A percentile compares a stretch with the other conserved stretches of the same genome.
Conservation (phyloP, 2,113 vertebrate genomes). For the Phaethon lepturus region DNA sequence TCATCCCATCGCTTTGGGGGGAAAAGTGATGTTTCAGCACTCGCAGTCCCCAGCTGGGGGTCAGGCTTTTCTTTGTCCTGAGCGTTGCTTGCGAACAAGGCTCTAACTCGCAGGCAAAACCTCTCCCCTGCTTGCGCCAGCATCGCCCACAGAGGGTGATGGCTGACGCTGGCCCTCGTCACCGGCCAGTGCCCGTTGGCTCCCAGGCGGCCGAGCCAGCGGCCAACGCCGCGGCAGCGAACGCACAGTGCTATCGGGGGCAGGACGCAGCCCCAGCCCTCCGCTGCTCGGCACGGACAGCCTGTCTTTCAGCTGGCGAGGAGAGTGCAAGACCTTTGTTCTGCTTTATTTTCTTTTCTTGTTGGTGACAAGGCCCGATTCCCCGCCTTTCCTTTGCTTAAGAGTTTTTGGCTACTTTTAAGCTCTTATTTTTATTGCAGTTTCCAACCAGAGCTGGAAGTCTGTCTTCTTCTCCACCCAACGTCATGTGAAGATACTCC, state of each 20-base stretch:
- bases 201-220: neutral
- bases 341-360: neutral
- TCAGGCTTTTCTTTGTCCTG: no score
- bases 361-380: neutral
- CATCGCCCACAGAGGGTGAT: fast-evolving
- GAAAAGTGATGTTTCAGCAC: neutral
- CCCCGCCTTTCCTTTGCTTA: neutral
- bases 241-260: neutral
- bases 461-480: no score
- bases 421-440: no score
- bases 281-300: no score
- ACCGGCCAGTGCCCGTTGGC: fast-evolving
- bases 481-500: no score
- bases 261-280: neutral
- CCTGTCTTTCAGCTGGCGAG: neutral
- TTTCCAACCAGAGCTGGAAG: no score
- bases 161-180: neutral
- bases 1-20: neutral
- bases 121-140: neutral
- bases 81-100: neutral
- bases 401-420: no score
- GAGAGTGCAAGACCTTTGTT: neutral
- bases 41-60: fast-evolving
- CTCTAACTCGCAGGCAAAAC: neutral
- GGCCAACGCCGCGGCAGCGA: neutral